Base-by-base conservation (phyloP, 2,113 vertebrate genomes). In the Patagioenas fasciata region DNA sequence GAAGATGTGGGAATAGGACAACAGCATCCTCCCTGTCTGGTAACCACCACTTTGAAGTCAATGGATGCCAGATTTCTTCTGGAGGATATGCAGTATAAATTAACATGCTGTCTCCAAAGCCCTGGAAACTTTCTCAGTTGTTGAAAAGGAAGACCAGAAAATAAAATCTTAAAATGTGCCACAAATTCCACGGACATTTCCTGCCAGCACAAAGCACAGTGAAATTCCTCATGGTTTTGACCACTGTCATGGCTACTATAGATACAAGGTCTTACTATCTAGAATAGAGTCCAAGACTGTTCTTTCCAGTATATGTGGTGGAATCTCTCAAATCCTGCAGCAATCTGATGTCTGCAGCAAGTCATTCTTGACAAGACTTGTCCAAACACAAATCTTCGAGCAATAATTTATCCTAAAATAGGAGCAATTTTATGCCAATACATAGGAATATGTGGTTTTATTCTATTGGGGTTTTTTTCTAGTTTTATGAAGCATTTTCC, bases 391-490 rank as follows among this genome's bases (percentile, higher is more conserved):
- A 65, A 65, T 44, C 24, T 89, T 58, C 19, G 7, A 89, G 29
- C 3, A 13, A 44, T 18, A 24, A 80, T 74, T 65, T 34, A 21
- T 56, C 32, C 20, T 29, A 58, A 73, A 80, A 60, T 8, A 75
- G 28, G 4, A 69, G 3, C 4, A 88, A 24, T n/a, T 89, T 89
- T 80, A 23, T 72, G 50, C 18, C 20, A 60, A 4, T 25, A 31
- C 15, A 44, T 38, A 67, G 6, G 19, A 80, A 85, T 47, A 58
- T 0, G 0, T 58, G 3, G 8, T 1, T 80, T 93, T 79, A 48
- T 80, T 61, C 24, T 88, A 5, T 17, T 25, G 2, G 8, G 5
- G 7, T 47, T 40, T 25, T 51, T 57, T 47, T 28, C 15, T 32
- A 13, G 11, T 64, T 42, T 77, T 79, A 56, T 70, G 17, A 70